These are phyloP conservation scores for Tenodera sinensis DNA, from an alignment of 2,888 invertebrate genomes.

Conservation along the genomic window DNA sequence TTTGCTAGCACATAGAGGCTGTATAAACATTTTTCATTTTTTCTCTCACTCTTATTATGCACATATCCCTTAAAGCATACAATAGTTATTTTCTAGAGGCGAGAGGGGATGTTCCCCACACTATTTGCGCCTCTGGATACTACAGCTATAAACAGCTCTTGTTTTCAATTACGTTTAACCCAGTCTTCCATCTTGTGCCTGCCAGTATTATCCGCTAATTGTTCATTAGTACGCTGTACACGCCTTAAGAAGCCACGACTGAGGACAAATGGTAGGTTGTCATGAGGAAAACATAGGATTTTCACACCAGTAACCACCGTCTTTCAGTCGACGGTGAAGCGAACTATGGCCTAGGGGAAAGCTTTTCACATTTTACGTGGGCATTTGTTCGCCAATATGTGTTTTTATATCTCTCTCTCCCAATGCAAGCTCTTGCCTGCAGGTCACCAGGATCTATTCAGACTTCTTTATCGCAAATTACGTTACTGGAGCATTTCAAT, in stretches of 20 bases:
- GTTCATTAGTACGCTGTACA: background rate
- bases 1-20: background rate
- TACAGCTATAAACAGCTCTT: background rate
- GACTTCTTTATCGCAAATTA: no score
- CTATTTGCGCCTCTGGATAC: background rate
- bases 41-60: background rate
- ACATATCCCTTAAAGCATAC: background rate
- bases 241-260: background rate
- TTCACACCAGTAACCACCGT: no score
- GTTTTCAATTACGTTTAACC: background rate
- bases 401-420: no score
- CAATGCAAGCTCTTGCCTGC: no score
- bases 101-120: background rate
- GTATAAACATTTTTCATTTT: background rate
- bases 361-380: no score
- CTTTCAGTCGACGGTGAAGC: no score
- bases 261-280: background rate
- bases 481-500: no score
- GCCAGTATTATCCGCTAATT: background rate
- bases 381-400: no score
- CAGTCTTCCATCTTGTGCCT: background rate
- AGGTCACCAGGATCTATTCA: no score
- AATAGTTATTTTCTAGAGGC: background rate
- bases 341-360: no score
- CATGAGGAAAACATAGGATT: background rate